Percentiles rank a stretch among this genome's conserved stretches.
phyloP scores from a whole-genome alignment of 2,888 invertebrate genomes.

The Lathronympha strigana region DNA sequence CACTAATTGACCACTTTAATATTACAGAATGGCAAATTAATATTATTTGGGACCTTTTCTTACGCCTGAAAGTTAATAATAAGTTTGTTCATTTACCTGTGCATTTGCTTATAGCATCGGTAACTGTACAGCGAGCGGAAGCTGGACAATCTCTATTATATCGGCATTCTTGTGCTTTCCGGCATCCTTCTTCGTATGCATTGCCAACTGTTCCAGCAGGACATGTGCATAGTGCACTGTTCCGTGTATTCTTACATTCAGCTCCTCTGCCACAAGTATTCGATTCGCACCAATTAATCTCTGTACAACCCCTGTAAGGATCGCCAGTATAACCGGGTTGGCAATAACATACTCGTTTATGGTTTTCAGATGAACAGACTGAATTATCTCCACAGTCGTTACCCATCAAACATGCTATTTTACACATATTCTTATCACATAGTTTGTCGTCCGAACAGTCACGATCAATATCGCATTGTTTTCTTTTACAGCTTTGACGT shows the following conservation, averaged over 20 bases:
- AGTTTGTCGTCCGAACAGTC: constrained; percentile 93
- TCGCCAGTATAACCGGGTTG: constrained; percentile 95
- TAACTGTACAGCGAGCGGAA: constrained; percentile 89
- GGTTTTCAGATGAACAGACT: constrained; percentile 92
- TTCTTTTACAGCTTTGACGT: constrained; percentile 90
- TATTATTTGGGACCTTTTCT: too few relatives aligned
- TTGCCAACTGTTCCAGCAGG: constrained; percentile 92
- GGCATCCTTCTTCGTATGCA: constrained; percentile 93
- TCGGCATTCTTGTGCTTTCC: constrained; percentile 91
- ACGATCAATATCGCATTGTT: constrained; percentile 88
- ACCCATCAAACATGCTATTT: constrained; percentile 92
- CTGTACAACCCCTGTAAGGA: constrained; percentile 87
- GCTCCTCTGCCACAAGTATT: constrained; percentile 92
- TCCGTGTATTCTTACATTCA: constrained; percentile 90
- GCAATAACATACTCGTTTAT: constrained; percentile 89
- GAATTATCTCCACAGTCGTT: constrained; percentile 94
- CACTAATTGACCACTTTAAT: too few relatives aligned
- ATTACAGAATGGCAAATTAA: too few relatives aligned
- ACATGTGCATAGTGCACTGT: constrained; percentile 92
- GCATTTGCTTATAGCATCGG: constrained; percentile 91
- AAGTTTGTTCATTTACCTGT: constrained; percentile 75
- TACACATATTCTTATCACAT: constrained; percentile 92
- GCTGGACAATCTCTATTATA: constrained; percentile 91
- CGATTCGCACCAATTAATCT: constrained; percentile 91
- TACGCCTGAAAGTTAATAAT: background rate